A percentile compares a stretch with the other conserved stretches of the same genome.
These are phyloP conservation scores for Lepidocyrtoides sp. DNA, from an alignment of 2,888 invertebrate genomes.

Conservation along the genomic window DNA sequence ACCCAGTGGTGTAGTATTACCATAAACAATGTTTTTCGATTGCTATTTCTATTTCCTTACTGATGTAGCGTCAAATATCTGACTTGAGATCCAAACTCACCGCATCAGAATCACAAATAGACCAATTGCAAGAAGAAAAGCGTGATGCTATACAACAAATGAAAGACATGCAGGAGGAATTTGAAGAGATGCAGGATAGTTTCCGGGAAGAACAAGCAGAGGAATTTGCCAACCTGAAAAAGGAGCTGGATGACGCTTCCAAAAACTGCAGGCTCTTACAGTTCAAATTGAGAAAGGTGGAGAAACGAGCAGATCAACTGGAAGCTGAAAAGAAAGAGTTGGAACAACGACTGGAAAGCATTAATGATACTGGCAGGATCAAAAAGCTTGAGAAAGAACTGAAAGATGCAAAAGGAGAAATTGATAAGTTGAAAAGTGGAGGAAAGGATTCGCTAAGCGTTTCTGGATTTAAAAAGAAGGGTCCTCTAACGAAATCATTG, in stretches of 20 bases:
- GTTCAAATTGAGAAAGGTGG: slow-evolving; percentile 98
- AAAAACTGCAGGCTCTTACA: slow-evolving; percentile 99
- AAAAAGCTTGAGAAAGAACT: slow-evolving; percentile 95
- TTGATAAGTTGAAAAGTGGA: slow-evolving; percentile 88
- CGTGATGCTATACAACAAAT: slow-evolving; percentile 97
- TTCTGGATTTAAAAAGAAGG: slow-evolving; percentile 83
- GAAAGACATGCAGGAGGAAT: slow-evolving; percentile 97
- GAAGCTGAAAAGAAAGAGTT: slow-evolving; percentile 94
- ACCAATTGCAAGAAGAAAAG: slow-evolving; percentile 98
- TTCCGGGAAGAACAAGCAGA: slow-evolving; percentile 99
- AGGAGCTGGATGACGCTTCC: slow-evolving; percentile 98
- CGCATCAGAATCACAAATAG: slow-evolving; percentile 96
- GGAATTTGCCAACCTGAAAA: slow-evolving; percentile 97
- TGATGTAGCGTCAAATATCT: slow-evolving; percentile 89
- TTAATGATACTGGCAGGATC: slow-evolving; percentile 89
- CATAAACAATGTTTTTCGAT: too few relatives aligned
- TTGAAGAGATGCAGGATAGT: slow-evolving; percentile 99
- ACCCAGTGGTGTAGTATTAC: too few relatives aligned
- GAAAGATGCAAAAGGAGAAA: slow-evolving; percentile 91
- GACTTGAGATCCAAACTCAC: slow-evolving; percentile 94
- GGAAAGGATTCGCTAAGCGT: slow-evolving; percentile 75
- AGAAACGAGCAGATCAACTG: slow-evolving; percentile 94
- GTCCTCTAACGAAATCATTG: slow-evolving; percentile 84
- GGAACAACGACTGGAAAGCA: slow-evolving; percentile 86
- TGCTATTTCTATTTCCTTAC: too few relatives aligned